Conservation (phyloP, 2,113 vertebrate genomes). For the Psammodynastes pulverulentus region DNA sequence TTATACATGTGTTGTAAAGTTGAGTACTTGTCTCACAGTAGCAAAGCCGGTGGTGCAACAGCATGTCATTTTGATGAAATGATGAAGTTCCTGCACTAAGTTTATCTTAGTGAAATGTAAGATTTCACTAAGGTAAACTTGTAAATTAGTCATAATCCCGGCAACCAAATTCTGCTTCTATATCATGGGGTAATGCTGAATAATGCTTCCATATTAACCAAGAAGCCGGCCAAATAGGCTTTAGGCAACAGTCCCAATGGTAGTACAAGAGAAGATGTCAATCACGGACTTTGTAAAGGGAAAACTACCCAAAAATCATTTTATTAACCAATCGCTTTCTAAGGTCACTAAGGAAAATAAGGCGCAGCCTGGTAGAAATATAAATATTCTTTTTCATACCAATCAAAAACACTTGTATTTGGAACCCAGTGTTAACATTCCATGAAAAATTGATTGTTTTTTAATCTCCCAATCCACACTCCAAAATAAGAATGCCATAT, state of each 20-base stretch:
- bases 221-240: neutral
- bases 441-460: neutral
- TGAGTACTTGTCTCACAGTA: neutral
- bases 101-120: too few species aligned
- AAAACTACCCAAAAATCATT: neutral
- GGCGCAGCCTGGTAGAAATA: neutral
- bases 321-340: neutral
- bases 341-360: neutral
- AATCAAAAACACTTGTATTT: neutral
- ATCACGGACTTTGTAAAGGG: neutral
- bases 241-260: neutral
- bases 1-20: neutral
- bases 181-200: neutral
- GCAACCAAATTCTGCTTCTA: neutral
- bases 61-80: neutral
- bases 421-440: neutral
- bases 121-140: neutral
- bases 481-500: neutral
- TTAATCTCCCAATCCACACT: neutral
- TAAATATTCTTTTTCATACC: neutral
- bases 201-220: neutral
- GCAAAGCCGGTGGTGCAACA: neutral
- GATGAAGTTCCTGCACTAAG: neutral
- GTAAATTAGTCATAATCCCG: neutral
- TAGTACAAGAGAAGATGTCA: neutral